Conservation (phyloP, 2,113 vertebrate genomes). For the Cyphomyrus plagiostoma region DNA sequence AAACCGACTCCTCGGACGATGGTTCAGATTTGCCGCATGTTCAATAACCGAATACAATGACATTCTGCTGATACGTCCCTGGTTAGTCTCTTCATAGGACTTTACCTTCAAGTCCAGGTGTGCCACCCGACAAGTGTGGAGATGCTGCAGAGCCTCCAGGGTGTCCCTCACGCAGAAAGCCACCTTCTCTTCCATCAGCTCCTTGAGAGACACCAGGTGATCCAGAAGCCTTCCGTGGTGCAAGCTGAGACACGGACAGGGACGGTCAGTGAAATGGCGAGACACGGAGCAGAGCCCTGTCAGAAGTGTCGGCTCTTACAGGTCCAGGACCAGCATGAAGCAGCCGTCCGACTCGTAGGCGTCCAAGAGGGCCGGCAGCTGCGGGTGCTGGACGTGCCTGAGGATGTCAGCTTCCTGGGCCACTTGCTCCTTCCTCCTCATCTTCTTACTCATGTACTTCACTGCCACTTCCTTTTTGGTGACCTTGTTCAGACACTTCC, state of each 20-base stretch:
- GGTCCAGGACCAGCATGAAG: slow-evolving; percentile 84
- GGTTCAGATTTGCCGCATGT: neutral
- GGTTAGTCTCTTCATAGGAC: neutral
- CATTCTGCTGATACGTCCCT: neutral
- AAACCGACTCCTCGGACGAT: neutral
- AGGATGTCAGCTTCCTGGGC: slow-evolving; percentile 86
- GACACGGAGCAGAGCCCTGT: neutral
- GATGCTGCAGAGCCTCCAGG: slow-evolving; percentile 86
- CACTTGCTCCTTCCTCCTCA: slow-evolving; percentile 95
- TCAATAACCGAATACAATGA: neutral
- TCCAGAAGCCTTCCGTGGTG: slow-evolving; percentile 87
- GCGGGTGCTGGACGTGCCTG: slow-evolving; percentile 80
- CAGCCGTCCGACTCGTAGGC: slow-evolving; percentile 80
- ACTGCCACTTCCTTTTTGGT: slow-evolving; percentile 89
- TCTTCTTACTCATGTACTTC: slow-evolving; percentile 93
- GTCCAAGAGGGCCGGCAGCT: slow-evolving; percentile 80
- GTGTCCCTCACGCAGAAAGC: slow-evolving; percentile 88
- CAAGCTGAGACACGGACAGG: slow-evolving; percentile 61
- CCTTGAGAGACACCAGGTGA: slow-evolving; percentile 88
- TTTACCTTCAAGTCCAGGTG: slow-evolving; percentile 92
- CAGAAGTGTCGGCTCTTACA: slow-evolving; percentile 53
- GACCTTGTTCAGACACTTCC: slow-evolving; percentile 84
- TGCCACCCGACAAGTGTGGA: slow-evolving; percentile 89
- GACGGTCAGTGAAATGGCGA: neutral
- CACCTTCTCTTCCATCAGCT: slow-evolving; percentile 94